Base-by-base conservation (phyloP, 2,888 invertebrate species). In the Nipponacmea schrenckii region DNA sequence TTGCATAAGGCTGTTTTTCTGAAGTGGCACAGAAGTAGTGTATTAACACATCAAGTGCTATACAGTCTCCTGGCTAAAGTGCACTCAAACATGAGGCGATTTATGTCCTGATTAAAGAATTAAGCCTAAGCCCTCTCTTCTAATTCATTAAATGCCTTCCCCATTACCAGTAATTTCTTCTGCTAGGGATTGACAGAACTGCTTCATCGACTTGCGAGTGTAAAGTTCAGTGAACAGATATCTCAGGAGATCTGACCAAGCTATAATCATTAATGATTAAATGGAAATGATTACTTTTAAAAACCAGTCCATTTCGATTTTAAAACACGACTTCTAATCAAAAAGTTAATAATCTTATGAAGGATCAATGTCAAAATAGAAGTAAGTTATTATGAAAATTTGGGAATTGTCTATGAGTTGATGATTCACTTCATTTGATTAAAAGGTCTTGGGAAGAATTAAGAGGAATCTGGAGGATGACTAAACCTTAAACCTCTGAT, bases 31-130 rank as follows among this genome's bases (percentile, higher is more conserved):
- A 56, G 39, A 56, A 56, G 56, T 56, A 56, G 24, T 56, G 56
- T 56, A 56, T 56, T 56, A 56, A 56, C 56, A 56, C 56, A 56
- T 56, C 20, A 56, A 56, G 56, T 56, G 24, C 56, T 56, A 24
- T 56, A 56, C 56, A 56, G 56, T 24, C 56, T 24, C 56, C 8
- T 14, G 56, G 56, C 24, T 24, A 20, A 56, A 56, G 56, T 56
- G 24, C 56, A 56, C 56, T 56, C 24, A 56, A 56, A 56, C 24
- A 24, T 56, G 56, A 24, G 56, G 24, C 20, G 56, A 56, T 56
- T 56, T 56, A 56, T 56, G 20, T 24, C 56, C 7, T 56, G 56
- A 56, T 56, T 56, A 56, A 20, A 20, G 24, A 56, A 56, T 56
- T 56, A 24, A 56, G 56, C 56, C 56, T 56, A 56, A 56, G 56